phyloP scores from a whole-genome alignment of 2,797 vertebrate genomes.

The Todus mexicanus region DNA sequence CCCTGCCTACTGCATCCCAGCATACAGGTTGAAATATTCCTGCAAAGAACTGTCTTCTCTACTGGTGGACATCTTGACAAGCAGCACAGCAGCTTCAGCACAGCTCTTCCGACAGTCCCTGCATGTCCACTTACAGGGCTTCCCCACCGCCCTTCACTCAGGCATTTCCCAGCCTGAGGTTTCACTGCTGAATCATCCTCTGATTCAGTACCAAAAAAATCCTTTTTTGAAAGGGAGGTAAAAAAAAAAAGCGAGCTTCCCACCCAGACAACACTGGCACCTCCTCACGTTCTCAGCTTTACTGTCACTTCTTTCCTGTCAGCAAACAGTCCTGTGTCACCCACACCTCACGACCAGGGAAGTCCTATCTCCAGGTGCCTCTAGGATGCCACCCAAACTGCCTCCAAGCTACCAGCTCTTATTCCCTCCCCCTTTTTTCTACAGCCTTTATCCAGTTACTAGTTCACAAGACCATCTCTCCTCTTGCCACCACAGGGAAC shows the following conservation, averaged over 20 bases:
- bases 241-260: neutral
- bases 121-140: neutral
- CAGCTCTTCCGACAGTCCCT: neutral
- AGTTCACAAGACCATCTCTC: neutral
- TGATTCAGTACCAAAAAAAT: neutral
- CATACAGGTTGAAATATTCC: neutral
- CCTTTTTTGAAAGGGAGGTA: neutral
- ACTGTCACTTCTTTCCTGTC: neutral
- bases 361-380: neutral
- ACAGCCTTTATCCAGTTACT: neutral
- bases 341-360: fast-evolving
- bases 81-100: neutral
- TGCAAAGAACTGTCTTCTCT: neutral
- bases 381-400: neutral
- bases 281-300: neutral
- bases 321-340: neutral
- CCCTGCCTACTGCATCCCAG: neutral
- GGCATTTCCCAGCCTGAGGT: neutral
- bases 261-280: neutral
- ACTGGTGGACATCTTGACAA: neutral
- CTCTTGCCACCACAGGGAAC: neutral
- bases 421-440: neutral
- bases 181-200: neutral
- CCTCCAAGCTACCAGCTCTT: neutral
- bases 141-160: neutral